Evolutionary conservation across 2,113 vertebrate species (phyloP).

Genomic region (Chaetodon trifascialis): DNA sequence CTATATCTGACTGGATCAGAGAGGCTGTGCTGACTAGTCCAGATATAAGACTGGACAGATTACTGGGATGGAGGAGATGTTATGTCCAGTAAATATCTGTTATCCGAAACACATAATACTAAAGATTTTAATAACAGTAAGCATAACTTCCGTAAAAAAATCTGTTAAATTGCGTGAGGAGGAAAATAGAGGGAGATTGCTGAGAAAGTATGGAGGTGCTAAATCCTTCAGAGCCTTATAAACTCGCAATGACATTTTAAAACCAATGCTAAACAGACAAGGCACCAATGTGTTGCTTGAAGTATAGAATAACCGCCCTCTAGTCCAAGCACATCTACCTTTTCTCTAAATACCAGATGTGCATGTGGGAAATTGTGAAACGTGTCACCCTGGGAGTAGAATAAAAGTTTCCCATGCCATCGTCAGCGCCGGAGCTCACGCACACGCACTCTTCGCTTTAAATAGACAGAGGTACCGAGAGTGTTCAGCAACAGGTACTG

Average conservation of each 20-base stretch:
- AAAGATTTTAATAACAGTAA: not conserved
- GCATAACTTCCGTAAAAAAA: no score
- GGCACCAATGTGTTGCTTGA: no score
- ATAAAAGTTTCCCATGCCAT: conserved; percentile 36
- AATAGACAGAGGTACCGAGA: conserved; percentile 65
- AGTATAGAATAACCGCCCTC: not conserved
- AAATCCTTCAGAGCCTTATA: not conserved
- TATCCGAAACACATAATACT: not conserved
- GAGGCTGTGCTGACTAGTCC: not conserved
- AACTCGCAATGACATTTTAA: not conserved
- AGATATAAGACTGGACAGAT: conserved; percentile 9
- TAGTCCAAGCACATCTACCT: not conserved
- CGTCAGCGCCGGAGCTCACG: conserved; percentile 1
- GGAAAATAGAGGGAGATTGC: not conserved
- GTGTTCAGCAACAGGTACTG: conserved; percentile 59
- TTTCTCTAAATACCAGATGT: conserved; percentile 6
- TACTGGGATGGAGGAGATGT: not conserved
- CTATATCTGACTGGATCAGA: conserved; percentile 53
- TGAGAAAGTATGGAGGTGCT: not conserved
- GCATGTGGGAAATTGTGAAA: conserved; percentile 18
- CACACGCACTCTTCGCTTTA: conserved; percentile 47
- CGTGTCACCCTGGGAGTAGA: conserved; percentile 24
- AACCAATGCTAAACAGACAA: not conserved
- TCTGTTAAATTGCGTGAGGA: not conserved
- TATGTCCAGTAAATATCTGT: not conserved